Evolutionary conservation across 1,140 invertebrate species (phyloP), one percentile per base, ranked within the genome.

Genomic region (Panagrolaimus sp.): DNA sequence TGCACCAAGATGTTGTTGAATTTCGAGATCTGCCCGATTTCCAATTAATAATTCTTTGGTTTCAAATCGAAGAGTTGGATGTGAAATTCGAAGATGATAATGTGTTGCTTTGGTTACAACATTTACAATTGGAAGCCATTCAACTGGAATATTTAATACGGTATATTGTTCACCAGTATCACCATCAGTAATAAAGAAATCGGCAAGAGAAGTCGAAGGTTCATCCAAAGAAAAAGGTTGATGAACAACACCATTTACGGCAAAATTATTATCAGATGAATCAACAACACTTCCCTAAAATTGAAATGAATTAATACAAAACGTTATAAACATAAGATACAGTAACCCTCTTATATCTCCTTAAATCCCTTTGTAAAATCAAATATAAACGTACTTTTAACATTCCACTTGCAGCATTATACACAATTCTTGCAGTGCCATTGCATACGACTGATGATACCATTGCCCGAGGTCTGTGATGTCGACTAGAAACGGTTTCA

Each of bases 21-120:
- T 44, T 44, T 69, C 68, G 10, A 69, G 32, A 24, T 69, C 68
- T 15, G 68, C 68, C 24, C 68, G 47, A 46, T 71, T 71, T 17
- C 69, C 69, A 47, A 71, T 71, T 8, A 71, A 43, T 14, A 71
- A 21, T 26, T 71, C 69, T 21, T 70, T 32, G 10, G 69, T 71
- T 26, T 55, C 38, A 26, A 71, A 71, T 26, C 46, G 32, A 24
- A 71, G 65, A 6, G 69, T 45, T 5, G 69, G 44, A 70, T 71
- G 69, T 12, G 72, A 32, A 45, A 71, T 71, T 26, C 26, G 6
- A 3, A 71, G 43, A 26, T 52, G 63, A n/a, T 38, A 43, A 32
- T 71, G 68, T 9, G 52, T 9, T 21, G 21, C 26, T 6, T 21
- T 28, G 0, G 64, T 68, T 12, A 69, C 52, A 7, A 28, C 21